Conservation (phyloP, 2,797 vertebrate species). For the Otus scops region DNA sequence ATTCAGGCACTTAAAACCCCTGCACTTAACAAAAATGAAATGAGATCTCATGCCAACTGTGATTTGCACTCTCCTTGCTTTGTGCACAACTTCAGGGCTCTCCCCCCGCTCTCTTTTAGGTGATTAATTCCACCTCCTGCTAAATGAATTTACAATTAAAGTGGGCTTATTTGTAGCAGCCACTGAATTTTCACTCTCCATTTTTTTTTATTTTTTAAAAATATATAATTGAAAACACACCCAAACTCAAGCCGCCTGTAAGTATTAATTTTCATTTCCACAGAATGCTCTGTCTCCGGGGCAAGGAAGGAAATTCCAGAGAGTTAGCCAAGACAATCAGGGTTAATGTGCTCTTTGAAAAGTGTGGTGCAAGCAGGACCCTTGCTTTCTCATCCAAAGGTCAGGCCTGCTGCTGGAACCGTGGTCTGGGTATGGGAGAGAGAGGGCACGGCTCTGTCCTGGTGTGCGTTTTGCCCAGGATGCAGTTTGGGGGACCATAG, state of each 20-base stretch:
- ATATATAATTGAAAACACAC: constrained; percentile 71
- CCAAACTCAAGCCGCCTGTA: constrained; percentile 33
- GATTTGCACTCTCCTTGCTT: not conserved
- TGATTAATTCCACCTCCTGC: constrained; percentile 54
- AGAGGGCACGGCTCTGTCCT: not conserved
- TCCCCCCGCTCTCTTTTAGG: not conserved
- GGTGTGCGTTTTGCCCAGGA: not conserved
- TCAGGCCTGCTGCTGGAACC: not conserved
- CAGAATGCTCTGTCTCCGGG: constrained; percentile 57
- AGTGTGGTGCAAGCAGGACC: constrained; percentile 45
- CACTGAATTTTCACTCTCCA: constrained; percentile 41
- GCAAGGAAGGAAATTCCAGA: constrained; percentile 75
- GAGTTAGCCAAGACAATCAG: constrained; percentile 72
- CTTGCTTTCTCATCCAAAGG: constrained; percentile 1
- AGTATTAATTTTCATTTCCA: constrained; percentile 74
- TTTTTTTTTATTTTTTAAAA: not conserved
- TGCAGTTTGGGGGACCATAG: not conserved
- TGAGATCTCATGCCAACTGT: constrained; percentile 57
- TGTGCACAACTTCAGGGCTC: not conserved
- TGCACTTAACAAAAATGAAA: constrained; percentile 62
- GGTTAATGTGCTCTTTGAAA: constrained; percentile 63
- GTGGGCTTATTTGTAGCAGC: constrained; percentile 51
- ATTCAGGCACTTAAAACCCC: constrained; percentile 54
- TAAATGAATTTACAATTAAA: constrained; percentile 63
- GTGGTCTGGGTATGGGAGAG: not conserved